These are phyloP conservation scores for Solenopsis fugax DNA, from an alignment of 1,140 invertebrate genomes.

Conservation along the genomic window DNA sequence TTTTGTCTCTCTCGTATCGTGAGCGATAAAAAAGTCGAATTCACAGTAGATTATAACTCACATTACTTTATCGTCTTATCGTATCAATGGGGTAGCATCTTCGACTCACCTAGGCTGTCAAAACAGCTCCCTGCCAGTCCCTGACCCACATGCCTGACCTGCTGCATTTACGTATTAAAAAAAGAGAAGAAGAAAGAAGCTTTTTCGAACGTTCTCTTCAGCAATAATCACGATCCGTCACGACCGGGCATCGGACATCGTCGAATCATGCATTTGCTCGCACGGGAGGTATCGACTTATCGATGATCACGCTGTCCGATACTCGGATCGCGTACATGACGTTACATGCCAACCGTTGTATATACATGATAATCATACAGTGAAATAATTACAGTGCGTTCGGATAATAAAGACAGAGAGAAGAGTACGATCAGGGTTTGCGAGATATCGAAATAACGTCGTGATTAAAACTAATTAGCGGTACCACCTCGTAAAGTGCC, in stretches of 20 bases:
- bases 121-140: constrained; percentile 62
- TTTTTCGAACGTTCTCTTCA: constrained; percentile 16
- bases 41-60: neutral
- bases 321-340: constrained; percentile 24
- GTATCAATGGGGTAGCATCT: constrained; percentile 51
- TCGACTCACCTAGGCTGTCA: constrained; percentile 52
- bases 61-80: neutral
- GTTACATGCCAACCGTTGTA: constrained; percentile 39
- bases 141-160: constrained; percentile 61
- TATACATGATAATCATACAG: constrained; percentile 47
- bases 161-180: constrained; percentile 13
- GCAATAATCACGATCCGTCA: constrained; percentile 52
- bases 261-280: constrained; percentile 41
- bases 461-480: constrained; percentile 59
- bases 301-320: constrained; percentile 35
- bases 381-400: constrained; percentile 43
- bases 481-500: constrained; percentile 34
- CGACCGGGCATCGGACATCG: constrained; percentile 11
- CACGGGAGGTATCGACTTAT: constrained; percentile 54
- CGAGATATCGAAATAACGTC: constrained; percentile 16
- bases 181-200: constrained; percentile 5
- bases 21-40: constrained; percentile 12
- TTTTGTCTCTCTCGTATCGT: constrained; percentile 19
- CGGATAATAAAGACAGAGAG: constrained; percentile 37
- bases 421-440: neutral